Base-by-base conservation (phyloP, 2,113 vertebrate species). In the Porphyrio hochstetteri region DNA sequence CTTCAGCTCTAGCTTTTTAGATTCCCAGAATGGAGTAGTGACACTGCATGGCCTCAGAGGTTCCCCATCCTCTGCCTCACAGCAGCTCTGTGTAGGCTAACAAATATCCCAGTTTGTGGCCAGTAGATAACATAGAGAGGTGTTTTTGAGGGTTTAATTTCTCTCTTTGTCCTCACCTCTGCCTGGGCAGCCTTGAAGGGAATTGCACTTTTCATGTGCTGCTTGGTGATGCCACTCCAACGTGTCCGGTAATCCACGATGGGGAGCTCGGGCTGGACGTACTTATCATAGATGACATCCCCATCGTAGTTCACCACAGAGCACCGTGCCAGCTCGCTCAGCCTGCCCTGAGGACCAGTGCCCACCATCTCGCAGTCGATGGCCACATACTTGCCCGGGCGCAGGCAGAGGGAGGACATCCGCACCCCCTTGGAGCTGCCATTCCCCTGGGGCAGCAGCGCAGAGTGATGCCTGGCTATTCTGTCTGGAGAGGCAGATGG, bases 301-400 rank as follows among this genome's bases (percentile, higher is more conserved):
- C 99, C 99, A 0, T 98, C 82, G 8, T 99, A 99, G 92, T 98
- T 98, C 31, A 99, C 97, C 42, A 99, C 96, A 0, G 99, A 99
- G 95, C 99, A 99, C 16, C 99, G 99, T 3, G 99, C 99, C 94
- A 99, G 90, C 96, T 99, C 99, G 0, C 98, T 99, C 84, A 95
- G 97, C 68, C 94, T 95, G 18, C 99, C 99, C 2, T 96, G 90
- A 1, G 98, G 99, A 5, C 99, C 99, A 0, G 99, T 99, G 69
- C 99, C 99, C 69, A 99, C 99, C 99, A 99, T 99, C 97, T 99
- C 99, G 24, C 99, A 99, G 98, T 99, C 99, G 15, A 99, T 82
- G 9, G 99, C 98, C 93, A 99, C 98, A 3, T 98, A 97, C 10
- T 97, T 98, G 59, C 88, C 74, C 0, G 94, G 97, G 13, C 82